A percentile compares a stretch with the other conserved stretches of the same genome.
Evolutionary conservation across 2,797 vertebrate species (phyloP).

Genomic region (Sternarchorhynchus goeldii): DNA sequence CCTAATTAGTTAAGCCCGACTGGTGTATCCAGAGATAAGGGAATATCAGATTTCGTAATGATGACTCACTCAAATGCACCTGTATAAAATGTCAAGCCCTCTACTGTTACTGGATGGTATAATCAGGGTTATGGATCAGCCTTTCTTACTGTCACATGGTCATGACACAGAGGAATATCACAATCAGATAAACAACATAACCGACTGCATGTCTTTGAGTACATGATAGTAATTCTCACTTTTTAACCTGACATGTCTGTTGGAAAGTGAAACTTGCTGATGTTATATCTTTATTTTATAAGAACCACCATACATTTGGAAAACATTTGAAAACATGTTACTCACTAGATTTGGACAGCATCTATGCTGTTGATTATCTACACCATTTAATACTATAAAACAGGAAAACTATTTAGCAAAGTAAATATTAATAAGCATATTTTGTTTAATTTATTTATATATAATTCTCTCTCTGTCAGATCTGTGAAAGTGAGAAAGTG

Average conservation of each 20-base stretch:
- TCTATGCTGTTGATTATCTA: not conserved
- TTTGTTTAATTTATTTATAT: too few species aligned
- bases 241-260: not conserved
- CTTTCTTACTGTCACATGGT: constrained; percentile 1
- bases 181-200: constrained; percentile 26
- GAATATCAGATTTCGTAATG: constrained; percentile 33
- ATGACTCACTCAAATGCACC: constrained; percentile 38
- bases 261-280: not conserved
- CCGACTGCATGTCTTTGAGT: not conserved
- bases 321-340: too few species aligned
- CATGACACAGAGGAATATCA: constrained; percentile 28
- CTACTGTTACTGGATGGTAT: constrained; percentile 56
- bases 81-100: constrained; percentile 46
- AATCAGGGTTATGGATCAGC: constrained; percentile 38
- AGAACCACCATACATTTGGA: not conserved
- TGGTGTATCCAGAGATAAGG: not conserved
- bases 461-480: too few species aligned
- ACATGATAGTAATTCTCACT: not conserved
- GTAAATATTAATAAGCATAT: too few species aligned
- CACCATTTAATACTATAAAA: not conserved
- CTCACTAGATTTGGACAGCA: too few species aligned
- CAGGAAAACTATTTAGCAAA: not conserved
- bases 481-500: not conserved
- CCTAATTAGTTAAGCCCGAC: not conserved
- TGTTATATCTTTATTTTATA: not conserved